Percentiles rank a stretch among this genome's conserved stretches.
These are phyloP conservation scores for Aproaerema taeniolella DNA, from an alignment of 2,888 invertebrate species.

Conservation along the genomic window DNA sequence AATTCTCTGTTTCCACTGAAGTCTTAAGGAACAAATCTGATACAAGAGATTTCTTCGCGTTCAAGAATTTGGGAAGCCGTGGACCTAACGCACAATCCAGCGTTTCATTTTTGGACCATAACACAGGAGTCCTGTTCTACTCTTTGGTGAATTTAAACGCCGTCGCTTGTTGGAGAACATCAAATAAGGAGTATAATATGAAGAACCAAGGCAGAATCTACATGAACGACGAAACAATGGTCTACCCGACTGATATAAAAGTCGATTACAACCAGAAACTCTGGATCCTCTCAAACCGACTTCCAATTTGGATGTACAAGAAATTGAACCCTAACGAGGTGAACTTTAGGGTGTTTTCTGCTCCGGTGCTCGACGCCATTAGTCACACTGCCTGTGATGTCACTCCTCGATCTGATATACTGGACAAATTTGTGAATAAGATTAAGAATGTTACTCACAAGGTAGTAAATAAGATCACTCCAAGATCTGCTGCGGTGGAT, in stretches of 20 bases:
- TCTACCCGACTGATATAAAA: slow-evolving; percentile 88
- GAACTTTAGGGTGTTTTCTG: slow-evolving; percentile 84
- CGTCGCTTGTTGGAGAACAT: slow-evolving; percentile 87
- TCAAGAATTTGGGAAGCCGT: slow-evolving; percentile 81
- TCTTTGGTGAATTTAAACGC: slow-evolving; percentile 85
- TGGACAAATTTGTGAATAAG: slow-evolving; percentile 71
- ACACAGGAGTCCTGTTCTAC: slow-evolving; percentile 85
- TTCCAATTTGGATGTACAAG: slow-evolving; percentile 84
- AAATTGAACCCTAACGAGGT: slow-evolving; percentile 78
- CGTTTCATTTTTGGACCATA: slow-evolving; percentile 83
- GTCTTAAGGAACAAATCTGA: slow-evolving; percentile 79
- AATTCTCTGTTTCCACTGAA: slow-evolving; percentile 85
- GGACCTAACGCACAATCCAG: slow-evolving; percentile 86
- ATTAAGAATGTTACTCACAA: slow-evolving; percentile 62
- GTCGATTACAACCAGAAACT: slow-evolving; percentile 83
- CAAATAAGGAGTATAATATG: slow-evolving; percentile 80
- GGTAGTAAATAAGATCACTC: slow-evolving; percentile 41
- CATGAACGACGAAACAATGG: slow-evolving; percentile 83
- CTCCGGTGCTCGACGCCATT: slow-evolving; percentile 82
- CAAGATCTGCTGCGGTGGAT: slow-evolving; percentile 26
- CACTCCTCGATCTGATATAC: slow-evolving; percentile 73
- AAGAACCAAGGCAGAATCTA: slow-evolving; percentile 84
- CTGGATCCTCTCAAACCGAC: slow-evolving; percentile 85
- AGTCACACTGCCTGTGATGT: slow-evolving; percentile 84
- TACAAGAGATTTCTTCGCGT: slow-evolving; percentile 78